Evolutionary conservation across 92 coral and sea anemone species (phyloP), one percentile per base, ranked within the genome.

Genomic region (Metridium senile): DNA sequence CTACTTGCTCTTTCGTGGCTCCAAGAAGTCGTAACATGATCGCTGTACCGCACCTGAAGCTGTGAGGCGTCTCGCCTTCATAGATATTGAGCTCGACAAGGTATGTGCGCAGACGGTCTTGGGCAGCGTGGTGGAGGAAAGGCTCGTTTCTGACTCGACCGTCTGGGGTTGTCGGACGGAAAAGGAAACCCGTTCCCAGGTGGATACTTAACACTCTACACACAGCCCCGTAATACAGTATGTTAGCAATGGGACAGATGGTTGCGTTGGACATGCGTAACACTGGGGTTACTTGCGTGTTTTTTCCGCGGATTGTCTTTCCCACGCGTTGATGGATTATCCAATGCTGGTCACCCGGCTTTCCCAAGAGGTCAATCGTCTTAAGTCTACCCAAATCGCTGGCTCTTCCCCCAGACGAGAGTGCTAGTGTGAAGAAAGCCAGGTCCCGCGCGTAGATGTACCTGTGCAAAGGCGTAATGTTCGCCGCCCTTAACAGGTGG

Each of bases 351-450:
- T 70, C 83, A 72, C 73, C 77, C 2, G 85, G 85, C 45, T 56
- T 43, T 9, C 18, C 43, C 26, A 85, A 20, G 20, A 79, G 30
- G 10, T 85, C 89, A 13, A 79, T 45, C 19, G 89, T 80, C 45
- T 88, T 84, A 21, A 88, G 51, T 26, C 93, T 59, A 7, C 93
- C 89, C 33, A 79, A 52, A 35, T 84, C 86, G 18, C 86, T 71
- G n/a, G 87, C 83, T 21, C 51, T 45, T 45, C 51, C 51, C 9
- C 51, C 51, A 45, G 51, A 45, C 9, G 51, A 45, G 16, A 45
- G 16, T 16, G 51, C 51, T 45, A 45, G 16, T 7, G 51, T 45
- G 16, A 45, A 45, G 16, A 45, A 45, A 7, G 9, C 51, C 51
- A 45, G 16, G 51, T 45, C 51, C 7, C 51, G 51, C 16, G 51